Base-by-base conservation (phyloP, 2,888 invertebrate species). In the Xestia rhomboidea region DNA sequence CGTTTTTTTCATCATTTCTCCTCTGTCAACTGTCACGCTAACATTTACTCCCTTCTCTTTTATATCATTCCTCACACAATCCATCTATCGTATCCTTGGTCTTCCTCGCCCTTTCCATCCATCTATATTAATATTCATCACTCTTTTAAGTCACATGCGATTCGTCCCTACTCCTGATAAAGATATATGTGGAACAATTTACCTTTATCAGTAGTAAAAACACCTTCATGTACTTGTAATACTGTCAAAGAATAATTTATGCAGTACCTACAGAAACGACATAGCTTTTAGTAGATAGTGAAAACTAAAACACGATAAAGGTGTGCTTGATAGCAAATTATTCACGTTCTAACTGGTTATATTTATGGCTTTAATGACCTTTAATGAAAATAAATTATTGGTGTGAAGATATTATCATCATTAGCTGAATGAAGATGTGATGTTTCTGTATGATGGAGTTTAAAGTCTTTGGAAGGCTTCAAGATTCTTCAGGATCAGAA, bases 221-320 rank as follows among this genome's bases (percentile, higher is more conserved):
- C 10, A 10, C 21, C 21, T 5, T 1, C 0, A 51, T 15, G 1
- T 7, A 24, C 54, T n/a, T 51, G 51, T 11, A 24, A 24, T 13
- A 38, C 38, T 63, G 57, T 51, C 73, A 68, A 64, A 79, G 68
- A 51, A 49, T 63, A 79, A 57, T 77, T 51, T 60, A 79, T 79
- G 44, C 38, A 60, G 11, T 2, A 38, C n/a, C n/a, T n/a, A n/a
- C 24, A 66, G 68, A 79, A 34, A 27, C 44, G 57, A 57, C 57
- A 68, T 11, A 10, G 41, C 24, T 18, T 49, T 62, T 51, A 70
- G 10, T 76, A 30, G 73, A 13, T 78, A 27, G 73, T 44, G 44
- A 67, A 77, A 70, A 73, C 68, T 74, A 57, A 30, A 7, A 81
- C 81, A 81, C 46, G 68, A 73, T 76, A 77, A 64, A 78, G 77